A percentile compares a stretch with the other conserved stretches of the same genome.
phyloP scores from a whole-genome alignment of 2,797 vertebrate species.

The Pseudotriccus pelzelni region DNA sequence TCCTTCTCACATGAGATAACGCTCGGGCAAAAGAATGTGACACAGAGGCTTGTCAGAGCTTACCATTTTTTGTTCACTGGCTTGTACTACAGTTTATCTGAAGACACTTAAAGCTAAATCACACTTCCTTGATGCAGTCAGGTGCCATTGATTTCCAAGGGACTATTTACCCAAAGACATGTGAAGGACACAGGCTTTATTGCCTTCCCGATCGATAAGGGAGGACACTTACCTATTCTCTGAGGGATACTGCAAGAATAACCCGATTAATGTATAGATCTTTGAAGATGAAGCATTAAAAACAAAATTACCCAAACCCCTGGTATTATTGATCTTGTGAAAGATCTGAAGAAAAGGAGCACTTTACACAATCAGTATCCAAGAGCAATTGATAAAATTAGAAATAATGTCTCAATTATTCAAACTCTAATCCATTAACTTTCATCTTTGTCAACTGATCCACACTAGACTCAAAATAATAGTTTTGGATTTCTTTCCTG shows the following conservation, averaged over 20 bases:
- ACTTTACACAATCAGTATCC: background rate
- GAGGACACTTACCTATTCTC: background rate
- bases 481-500: background rate
- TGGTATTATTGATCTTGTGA: constrained; percentile 13
- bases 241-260: constrained; percentile 12
- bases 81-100: background rate
- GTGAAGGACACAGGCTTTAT: constrained; percentile 23
- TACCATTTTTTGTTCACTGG: background rate
- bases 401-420: background rate
- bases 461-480: background rate
- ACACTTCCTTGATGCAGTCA: background rate
- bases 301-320: background rate
- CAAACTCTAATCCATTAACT: background rate
- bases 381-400: background rate
- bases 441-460: background rate
- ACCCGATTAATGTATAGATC: background rate
- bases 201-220: background rate
- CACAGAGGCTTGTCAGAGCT: background rate
- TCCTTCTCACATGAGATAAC: background rate
- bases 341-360: background rate
- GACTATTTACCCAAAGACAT: background rate
- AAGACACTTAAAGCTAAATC: background rate
- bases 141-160: background rate
- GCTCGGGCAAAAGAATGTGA: background rate
- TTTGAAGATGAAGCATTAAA: background rate